Conservation (phyloP, 2,888 invertebrate genomes). For the Lasius platythorax region DNA sequence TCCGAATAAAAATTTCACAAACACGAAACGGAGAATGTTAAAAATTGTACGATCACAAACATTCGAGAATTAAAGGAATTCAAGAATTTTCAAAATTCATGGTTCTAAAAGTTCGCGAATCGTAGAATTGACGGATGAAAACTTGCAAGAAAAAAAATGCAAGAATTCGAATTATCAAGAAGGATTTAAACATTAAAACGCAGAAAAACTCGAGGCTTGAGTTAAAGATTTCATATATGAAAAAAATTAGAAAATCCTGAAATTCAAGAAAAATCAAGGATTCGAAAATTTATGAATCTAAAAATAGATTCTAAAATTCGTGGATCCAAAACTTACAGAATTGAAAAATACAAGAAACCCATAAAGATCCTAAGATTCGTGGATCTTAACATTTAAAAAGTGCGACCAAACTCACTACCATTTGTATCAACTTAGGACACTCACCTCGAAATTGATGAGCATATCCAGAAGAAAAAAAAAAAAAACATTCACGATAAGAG, state of each 20-base stretch:
- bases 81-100: background rate
- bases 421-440: background rate
- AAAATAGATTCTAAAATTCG: background rate
- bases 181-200: background rate
- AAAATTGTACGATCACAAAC: background rate
- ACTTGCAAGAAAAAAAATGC: background rate
- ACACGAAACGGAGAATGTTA: background rate
- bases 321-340: background rate
- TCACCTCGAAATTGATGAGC: background rate
- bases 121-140: background rate
- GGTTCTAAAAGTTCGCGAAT: background rate
- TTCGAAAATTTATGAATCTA: background rate
- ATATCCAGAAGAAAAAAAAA: background rate
- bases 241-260: background rate
- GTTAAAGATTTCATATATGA: background rate
- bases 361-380: background rate
- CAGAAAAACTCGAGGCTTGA: background rate
- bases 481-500: background rate
- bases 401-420: background rate
- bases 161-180: background rate
- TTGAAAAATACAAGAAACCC: too few species aligned
- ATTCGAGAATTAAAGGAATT: background rate
- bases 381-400: background rate
- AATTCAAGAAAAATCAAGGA: background rate
- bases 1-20: background rate